Evolutionary conservation across 2,888 invertebrate genomes (phyloP).

Genomic region (Incurvaria masculella): DNA sequence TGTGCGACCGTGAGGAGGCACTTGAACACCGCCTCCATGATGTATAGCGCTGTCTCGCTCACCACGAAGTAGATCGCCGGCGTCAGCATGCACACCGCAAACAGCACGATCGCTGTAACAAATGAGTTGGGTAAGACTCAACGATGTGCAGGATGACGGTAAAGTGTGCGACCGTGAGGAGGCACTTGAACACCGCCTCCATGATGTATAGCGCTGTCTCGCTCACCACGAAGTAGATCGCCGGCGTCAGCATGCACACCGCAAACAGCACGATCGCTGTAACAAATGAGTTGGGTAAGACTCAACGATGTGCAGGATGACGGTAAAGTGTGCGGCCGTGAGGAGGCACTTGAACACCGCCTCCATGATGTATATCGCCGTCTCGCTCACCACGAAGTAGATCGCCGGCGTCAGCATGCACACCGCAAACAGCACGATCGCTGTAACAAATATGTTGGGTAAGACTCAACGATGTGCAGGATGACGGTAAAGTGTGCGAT

Average conservation of each 20-base stretch:
- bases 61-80: constrained; percentile 43
- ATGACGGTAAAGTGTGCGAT: constrained; percentile 49
- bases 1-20: constrained; percentile 45
- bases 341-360: constrained; percentile 44
- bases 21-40: constrained; percentile 47
- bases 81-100: constrained; percentile 41
- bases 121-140: constrained; percentile 55
- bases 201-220: constrained; percentile 44
- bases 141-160: constrained; percentile 47
- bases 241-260: constrained; percentile 44
- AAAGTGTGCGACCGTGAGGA: constrained; percentile 47
- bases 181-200: constrained; percentile 43
- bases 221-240: constrained; percentile 37
- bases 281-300: constrained; percentile 55
- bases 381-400: constrained; percentile 36
- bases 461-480: constrained; percentile 49
- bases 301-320: constrained; percentile 49
- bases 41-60: constrained; percentile 37
- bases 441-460: constrained; percentile 53
- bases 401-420: constrained; percentile 49
- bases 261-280: constrained; percentile 29
- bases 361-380: constrained; percentile 42
- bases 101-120: constrained; percentile 31
- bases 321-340: constrained; percentile 45
- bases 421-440: constrained; percentile 31